A percentile compares a stretch with the other conserved stretches of the same genome.
Conservation (phyloP, 2,113 vertebrate species). For the Gopherus flavomarginatus region DNA sequence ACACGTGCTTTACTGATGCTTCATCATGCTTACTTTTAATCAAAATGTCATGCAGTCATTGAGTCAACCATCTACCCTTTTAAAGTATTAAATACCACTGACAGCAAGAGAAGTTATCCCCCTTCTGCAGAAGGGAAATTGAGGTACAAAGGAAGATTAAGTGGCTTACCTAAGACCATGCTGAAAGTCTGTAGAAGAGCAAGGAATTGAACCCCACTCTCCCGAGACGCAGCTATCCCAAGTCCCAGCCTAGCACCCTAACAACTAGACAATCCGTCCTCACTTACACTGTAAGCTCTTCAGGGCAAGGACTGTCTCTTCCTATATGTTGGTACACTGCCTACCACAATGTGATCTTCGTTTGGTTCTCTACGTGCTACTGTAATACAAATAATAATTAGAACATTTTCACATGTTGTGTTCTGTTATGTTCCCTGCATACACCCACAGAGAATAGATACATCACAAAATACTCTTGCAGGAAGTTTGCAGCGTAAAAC, state of each 20-base stretch:
- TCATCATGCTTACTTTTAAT: neutral
- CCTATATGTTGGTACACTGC: rapidly evolving
- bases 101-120: neutral
- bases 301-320: neutral
- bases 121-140: neutral
- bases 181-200: neutral
- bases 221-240: neutral
- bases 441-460: neutral
- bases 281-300: neutral
- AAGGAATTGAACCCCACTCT: neutral
- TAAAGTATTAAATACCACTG: neutral
- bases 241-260: neutral
- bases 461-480: neutral
- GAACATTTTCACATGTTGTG: neutral
- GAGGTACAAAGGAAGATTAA: neutral
- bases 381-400: neutral
- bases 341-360: rapidly evolving
- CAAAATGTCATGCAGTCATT: neutral
- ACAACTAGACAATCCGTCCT: neutral
- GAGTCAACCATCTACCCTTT: neutral
- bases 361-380: neutral
- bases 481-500: neutral
- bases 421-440: neutral
- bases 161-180: neutral
- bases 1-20: neutral